phyloP scores from a whole-genome alignment of 1,140 invertebrate species.

The Brachionus calyciflorus region DNA sequence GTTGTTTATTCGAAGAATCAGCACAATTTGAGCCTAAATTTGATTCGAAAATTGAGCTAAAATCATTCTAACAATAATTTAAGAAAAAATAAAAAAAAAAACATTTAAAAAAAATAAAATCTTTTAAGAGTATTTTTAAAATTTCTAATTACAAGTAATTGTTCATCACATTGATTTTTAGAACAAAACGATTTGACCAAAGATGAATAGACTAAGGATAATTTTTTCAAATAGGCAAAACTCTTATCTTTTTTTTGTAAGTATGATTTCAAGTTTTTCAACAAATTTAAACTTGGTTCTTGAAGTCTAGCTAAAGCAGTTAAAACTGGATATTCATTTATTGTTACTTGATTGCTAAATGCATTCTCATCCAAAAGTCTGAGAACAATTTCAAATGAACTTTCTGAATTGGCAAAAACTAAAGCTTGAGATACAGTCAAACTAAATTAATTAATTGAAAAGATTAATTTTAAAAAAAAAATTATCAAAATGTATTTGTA shows the following conservation, averaged over 20 bases:
- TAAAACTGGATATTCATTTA: constrained; percentile 41
- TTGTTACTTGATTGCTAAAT: constrained; percentile 11
- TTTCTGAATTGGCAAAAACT: constrained; percentile 25
- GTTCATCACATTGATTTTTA: constrained; percentile 1
- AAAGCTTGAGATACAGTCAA: constrained; percentile 23
- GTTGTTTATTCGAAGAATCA: background rate
- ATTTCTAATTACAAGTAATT: constrained; percentile 19
- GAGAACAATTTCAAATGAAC: constrained; percentile 2
- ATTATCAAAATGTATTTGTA: background rate
- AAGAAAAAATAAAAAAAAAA: background rate
- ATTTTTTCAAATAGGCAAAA: constrained; percentile 37
- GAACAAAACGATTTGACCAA: constrained; percentile 7
- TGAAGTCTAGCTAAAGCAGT: constrained; percentile 44
- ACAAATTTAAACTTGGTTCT: background rate
- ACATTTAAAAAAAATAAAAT: background rate
- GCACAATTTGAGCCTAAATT: constrained; percentile 28
- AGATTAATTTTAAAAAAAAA: background rate
- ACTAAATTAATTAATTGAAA: background rate
- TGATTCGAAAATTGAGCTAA: background rate
- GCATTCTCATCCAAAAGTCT: constrained; percentile 17
- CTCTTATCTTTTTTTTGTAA: background rate
- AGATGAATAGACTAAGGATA: constrained; percentile 38
- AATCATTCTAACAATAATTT: background rate
- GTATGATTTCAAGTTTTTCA: background rate
- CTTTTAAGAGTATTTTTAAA: too few relatives aligned